Percentiles rank a stretch among this genome's conserved stretches.
Conservation (phyloP, 2,797 vertebrate genomes). For the Centropyge bicolor region DNA sequence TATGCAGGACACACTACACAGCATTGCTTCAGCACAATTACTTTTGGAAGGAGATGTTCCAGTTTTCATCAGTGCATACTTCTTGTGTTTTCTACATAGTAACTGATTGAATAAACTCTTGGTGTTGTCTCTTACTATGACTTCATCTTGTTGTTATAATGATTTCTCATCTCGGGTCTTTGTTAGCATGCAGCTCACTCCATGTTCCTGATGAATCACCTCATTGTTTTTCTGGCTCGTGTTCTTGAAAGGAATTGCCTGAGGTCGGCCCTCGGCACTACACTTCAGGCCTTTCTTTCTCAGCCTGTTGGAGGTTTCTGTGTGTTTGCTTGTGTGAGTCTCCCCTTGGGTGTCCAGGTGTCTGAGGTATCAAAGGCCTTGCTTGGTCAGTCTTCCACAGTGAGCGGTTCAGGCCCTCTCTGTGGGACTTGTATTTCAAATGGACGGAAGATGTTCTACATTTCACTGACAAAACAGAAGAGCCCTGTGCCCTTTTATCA, state of each 20-base stretch:
- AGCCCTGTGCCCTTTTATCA: slow-evolving; percentile 47
- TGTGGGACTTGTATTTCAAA: slow-evolving; percentile 57
- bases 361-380: slow-evolving; percentile 58
- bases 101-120: slow-evolving; percentile 1
- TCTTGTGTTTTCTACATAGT: background rate
- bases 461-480: slow-evolving; percentile 56
- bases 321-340: background rate
- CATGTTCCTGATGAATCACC: slow-evolving; percentile 29
- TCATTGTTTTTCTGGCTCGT: slow-evolving; percentile 17
- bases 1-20: background rate
- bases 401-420: slow-evolving; percentile 44
- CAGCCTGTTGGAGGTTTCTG: slow-evolving; percentile 15
- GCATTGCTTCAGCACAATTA: background rate
- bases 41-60: background rate
- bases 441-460: slow-evolving; percentile 65
- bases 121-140: slow-evolving; percentile 6
- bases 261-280: slow-evolving; percentile 1
- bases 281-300: slow-evolving; percentile 19
- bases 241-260: slow-evolving; percentile 33
- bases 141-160: slow-evolving; percentile 16
- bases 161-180: slow-evolving; percentile 7
- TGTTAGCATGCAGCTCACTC: slow-evolving; percentile 35
- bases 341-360: slow-evolving; percentile 52
- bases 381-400: slow-evolving; percentile 25
- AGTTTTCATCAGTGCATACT: background rate